Evolutionary conservation across 2,888 invertebrate species (phyloP).

Genomic region (Leucophenga maculata): DNA sequence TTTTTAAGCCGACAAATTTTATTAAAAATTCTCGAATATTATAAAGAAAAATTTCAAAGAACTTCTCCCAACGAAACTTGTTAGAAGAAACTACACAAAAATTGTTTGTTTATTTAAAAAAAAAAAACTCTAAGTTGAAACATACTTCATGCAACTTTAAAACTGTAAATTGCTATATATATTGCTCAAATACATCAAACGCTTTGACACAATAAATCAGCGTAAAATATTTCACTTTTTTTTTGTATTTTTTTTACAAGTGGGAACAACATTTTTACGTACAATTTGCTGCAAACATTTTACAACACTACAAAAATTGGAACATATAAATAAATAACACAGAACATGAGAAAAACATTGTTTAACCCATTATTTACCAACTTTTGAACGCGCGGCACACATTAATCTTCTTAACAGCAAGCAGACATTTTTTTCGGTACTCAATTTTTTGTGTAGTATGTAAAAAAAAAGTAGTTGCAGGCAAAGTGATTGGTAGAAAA

Average conservation of each 20-base stretch:
- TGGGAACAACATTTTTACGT: conserved; percentile 2
- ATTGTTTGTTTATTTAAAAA: too few relatives aligned
- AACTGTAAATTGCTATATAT: background rate
- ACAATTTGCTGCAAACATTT: conserved; percentile 20
- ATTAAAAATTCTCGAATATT: too few relatives aligned
- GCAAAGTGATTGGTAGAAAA: too few relatives aligned
- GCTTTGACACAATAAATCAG: conserved; percentile 12
- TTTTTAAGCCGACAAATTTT: too few relatives aligned
- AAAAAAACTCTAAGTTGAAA: too few relatives aligned
- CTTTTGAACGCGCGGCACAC: conserved; percentile 14
- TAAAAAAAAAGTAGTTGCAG: too few relatives aligned
- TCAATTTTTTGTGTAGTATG: too few relatives aligned
- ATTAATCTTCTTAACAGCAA: conserved; percentile 25
- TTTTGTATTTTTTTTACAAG: conserved; percentile 1
- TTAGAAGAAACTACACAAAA: too few relatives aligned
- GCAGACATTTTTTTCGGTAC: background rate
- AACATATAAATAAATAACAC: conserved; percentile 1
- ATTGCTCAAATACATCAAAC: background rate
- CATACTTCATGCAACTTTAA: too few relatives aligned
- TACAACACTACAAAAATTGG: background rate
- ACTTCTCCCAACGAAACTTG: too few relatives aligned
- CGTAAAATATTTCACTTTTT: background rate
- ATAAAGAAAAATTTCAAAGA: too few relatives aligned
- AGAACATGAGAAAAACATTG: conserved; percentile 6
- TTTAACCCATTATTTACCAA: conserved; percentile 23